These are phyloP conservation scores for Melanotus villosus DNA, from an alignment of 2,888 invertebrate genomes.

Conservation along the genomic window DNA sequence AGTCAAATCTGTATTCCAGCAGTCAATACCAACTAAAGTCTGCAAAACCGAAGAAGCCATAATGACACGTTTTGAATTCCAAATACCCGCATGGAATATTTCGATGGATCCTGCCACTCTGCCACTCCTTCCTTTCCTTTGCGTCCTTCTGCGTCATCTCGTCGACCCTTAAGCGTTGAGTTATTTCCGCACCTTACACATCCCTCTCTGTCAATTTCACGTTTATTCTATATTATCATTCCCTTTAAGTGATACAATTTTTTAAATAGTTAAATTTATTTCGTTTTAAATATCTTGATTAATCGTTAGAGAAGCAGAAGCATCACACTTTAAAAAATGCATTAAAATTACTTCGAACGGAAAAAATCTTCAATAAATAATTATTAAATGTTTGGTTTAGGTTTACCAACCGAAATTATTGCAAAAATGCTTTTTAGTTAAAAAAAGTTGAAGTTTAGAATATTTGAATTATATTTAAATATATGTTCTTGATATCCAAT, in stretches of 20 bases:
- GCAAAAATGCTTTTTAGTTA: no score
- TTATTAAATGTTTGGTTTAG: no score
- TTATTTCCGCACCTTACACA: slow-evolving; percentile 38
- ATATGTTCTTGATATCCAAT: no score
- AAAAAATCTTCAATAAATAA: no score
- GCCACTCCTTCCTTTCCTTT: slow-evolving; percentile 3
- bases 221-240: slow-evolving; percentile 35
- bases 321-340: neutral
- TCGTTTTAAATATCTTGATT: slow-evolving; percentile 1
- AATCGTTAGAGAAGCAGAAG: neutral
- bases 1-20: slow-evolving; percentile 46
- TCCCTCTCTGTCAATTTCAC: slow-evolving; percentile 37
- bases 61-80: slow-evolving; percentile 56
- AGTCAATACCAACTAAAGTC: slow-evolving; percentile 47
- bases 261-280: neutral
- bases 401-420: no score
- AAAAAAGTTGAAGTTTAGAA: no score
- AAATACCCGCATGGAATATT: slow-evolving; percentile 51
- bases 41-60: slow-evolving; percentile 52
- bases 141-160: slow-evolving; percentile 39
- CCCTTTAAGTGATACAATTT: slow-evolving; percentile 5
- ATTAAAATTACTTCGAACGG: no score
- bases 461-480: no score
- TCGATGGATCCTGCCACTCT: slow-evolving; percentile 38
- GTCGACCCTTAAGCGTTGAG: slow-evolving; percentile 39